Evolutionary conservation across 1,140 invertebrate genomes (phyloP), one percentile per base, ranked within the genome.

Genomic region (Drosophila leontia): DNA sequence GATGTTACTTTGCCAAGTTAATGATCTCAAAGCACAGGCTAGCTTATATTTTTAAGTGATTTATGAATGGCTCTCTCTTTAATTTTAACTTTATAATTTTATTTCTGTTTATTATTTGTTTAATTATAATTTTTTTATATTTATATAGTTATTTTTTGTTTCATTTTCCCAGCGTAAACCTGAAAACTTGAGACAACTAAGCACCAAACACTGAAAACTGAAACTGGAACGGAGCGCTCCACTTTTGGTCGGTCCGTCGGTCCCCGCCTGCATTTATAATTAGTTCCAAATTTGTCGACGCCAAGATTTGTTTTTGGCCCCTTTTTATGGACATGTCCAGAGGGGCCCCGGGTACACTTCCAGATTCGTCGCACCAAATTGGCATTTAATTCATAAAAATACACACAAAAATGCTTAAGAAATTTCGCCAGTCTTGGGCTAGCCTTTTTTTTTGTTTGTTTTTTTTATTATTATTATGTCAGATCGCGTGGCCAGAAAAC

Each of bases 251-350:
- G 78, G 58, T 51, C 26, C 61, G 75, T n/a, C 45, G 74, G 62
- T 51, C 32, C 58, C 63, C 75, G 83, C 64, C 83, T 88, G 84
- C 84, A 87, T 87, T 88, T 87, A 88, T 87, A 87, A 87, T 87
- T 87, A 87, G 84, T 67, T 88, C 80, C 84, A 87, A 87, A 87
- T 87, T 87, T 87, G 84, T 87, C 77, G 68, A 69, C 44, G 67
- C 70, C 84, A 82, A 62, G 59, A 83, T 77, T 68, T 77, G 75
- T 76, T 77, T 75, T 68, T 60, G 56, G 75, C 47, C 37, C 42
- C 72, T 37, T 45, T 59, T 58, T 83, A 77, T 86, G 83, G 76
- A 44, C 83, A 78, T 77, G 83, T 86, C 83, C 83, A 88, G 80
- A 23, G 53, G 51, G 50, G 48, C 29, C 3, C 34, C 51, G 51